Evolutionary conservation across 2,113 vertebrate species (phyloP).

Genomic region (Vulpes ferrilata): DNA sequence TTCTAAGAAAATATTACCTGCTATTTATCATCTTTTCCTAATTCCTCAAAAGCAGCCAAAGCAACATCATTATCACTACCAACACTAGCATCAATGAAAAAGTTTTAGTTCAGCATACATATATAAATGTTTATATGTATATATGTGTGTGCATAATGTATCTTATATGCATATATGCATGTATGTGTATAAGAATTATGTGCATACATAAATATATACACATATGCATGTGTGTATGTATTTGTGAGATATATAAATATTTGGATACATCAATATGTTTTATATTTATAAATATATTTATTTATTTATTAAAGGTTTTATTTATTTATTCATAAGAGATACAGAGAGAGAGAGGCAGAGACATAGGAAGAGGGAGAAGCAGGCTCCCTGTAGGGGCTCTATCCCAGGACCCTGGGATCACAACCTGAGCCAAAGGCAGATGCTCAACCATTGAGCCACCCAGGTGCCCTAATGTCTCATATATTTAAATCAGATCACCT

Average conservation of each 20-base stretch:
- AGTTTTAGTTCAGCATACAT: background rate
- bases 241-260: background rate
- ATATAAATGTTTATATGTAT: background rate
- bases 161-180: background rate
- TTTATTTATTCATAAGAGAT: no score
- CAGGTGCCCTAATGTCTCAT: background rate
- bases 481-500: background rate
- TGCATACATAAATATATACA: background rate
- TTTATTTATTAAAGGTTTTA: no score
- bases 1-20: background rate
- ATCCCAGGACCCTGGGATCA: no score
- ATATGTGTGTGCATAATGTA: background rate
- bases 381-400: no score
- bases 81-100: background rate
- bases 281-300: background rate
- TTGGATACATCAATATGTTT: background rate
- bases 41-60: background rate
- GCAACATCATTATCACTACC: background rate
- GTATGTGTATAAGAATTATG: background rate
- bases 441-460: no score
- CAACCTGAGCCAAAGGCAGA: no score
- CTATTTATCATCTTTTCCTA: constrained; percentile 9
- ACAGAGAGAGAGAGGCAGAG: no score
- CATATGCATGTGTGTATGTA: background rate
- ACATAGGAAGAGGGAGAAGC: no score